Base-by-base conservation (phyloP, 2,113 vertebrate species). In the Dascyllus trimaculatus region DNA sequence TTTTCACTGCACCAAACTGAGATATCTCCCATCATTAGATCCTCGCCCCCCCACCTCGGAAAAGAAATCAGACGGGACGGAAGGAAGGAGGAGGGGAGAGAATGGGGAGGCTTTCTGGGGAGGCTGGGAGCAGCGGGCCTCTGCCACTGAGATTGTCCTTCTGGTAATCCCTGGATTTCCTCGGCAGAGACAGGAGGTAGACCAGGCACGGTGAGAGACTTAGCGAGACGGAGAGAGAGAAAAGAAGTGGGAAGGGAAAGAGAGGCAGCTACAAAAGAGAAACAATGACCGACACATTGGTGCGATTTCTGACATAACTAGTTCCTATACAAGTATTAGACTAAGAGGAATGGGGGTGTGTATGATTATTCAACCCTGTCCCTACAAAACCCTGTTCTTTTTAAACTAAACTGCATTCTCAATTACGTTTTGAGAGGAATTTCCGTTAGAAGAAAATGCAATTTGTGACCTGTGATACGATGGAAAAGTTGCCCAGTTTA, bases 101-200 rank as follows among this genome's bases (percentile, higher is more conserved):
- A 76, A 84, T 79, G 63, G 77, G 32, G 19, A 49, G 82, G 80
- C 82, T 91, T 85, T 91, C 90, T 78, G 71, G 63, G 58, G 86
- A 84, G 72, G 85, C 84, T 75, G 62, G 53, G 68, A 89, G 89
- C 90, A 91, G 85, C 89, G 74, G 91, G 88, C 78, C 83, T 80
- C 77, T 84, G 85, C 85, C 71, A 78, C 89, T 88, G 77, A 87
- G 84, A 92, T 90, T 94, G 88, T 91, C 79, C 81, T 73, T 56
- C 52, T 80, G 71, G 86, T 94, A 94, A 94, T 91, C 91, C 89
- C 89, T 84, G 85, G 90, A 93, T 93, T 94, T 93, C 88, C 89
- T 85, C 56, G 53, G 67, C 80, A 80, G 82, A 92, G 82, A 84
- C 86, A 86, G 89, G 84, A 88, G 89, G 88, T 78, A 85, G 84